Evolutionary conservation across 1,140 invertebrate species (phyloP).

Genomic region (Cotesia glomerata): DNA sequence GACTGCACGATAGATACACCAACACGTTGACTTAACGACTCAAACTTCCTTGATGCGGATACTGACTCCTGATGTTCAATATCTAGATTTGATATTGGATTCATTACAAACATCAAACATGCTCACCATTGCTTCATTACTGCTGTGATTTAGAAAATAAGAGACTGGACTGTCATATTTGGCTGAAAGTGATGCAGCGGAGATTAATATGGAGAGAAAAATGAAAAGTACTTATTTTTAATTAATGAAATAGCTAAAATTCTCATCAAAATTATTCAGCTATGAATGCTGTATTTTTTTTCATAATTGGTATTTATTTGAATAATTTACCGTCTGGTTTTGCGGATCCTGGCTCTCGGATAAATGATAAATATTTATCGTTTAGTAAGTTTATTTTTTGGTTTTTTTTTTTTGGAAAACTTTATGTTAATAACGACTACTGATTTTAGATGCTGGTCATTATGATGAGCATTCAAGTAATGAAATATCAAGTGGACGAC

Average conservation of each 20-base stretch:
- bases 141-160: too few relatives aligned
- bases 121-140: too few relatives aligned
- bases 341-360: constrained; percentile 31
- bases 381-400: constrained; percentile 41
- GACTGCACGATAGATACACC: constrained; percentile 21
- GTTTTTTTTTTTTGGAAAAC: too few relatives aligned
- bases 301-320: constrained; percentile 32
- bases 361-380: constrained; percentile 52
- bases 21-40: neutral
- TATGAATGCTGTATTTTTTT: constrained; percentile 13
- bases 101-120: too few relatives aligned
- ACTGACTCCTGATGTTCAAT: neutral
- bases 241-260: too few relatives aligned
- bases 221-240: too few relatives aligned
- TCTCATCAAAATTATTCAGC: neutral
- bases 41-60: neutral
- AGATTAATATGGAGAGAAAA: too few relatives aligned
- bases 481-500: constrained; percentile 44
- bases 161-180: too few relatives aligned
- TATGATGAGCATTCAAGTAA: constrained; percentile 40
- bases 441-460: constrained; percentile 23
- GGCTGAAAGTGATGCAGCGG: too few relatives aligned
- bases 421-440: neutral
- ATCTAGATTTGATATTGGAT: too few relatives aligned
- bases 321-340: constrained; percentile 19